Percentiles rank a stretch among this genome's conserved stretches.
Conservation (phyloP, 2,888 invertebrate genomes). For the Microctonus aethiopoides region DNA sequence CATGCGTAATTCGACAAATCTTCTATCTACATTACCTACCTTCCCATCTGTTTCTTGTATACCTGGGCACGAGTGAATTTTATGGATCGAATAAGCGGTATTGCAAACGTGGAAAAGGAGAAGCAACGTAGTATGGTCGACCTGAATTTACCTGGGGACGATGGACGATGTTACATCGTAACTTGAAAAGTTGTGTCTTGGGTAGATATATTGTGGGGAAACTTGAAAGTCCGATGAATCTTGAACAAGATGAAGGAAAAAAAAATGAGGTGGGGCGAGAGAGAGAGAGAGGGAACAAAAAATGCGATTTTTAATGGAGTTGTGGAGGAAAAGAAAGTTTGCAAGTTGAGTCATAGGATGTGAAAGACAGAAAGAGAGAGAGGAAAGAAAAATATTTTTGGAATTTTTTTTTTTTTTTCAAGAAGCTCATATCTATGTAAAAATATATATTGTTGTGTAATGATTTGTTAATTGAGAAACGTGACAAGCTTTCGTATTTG, state of each 20-base stretch:
- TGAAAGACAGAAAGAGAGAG: neutral
- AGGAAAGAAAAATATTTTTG: neutral
- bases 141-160: neutral
- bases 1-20: neutral
- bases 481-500: neutral
- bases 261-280: neutral
- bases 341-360: neutral
- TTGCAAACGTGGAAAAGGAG: neutral
- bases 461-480: neutral
- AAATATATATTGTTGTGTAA: constrained; percentile 1
- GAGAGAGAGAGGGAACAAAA: neutral
- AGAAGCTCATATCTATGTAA: neutral
- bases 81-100: neutral
- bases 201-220: neutral
- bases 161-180: neutral
- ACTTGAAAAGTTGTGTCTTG: neutral
- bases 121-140: neutral
- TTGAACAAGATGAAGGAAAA: neutral
- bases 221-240: neutral
- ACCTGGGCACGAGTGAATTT: neutral
- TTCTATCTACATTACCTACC: neutral
- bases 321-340: constrained; percentile 26
- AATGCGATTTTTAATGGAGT: constrained; percentile 9
- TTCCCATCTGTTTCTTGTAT: neutral
- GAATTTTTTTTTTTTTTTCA: neutral